Evolutionary conservation across 2,113 vertebrate genomes (phyloP), one percentile per base, ranked within the genome.

Genomic region (Prunella fulvescens): DNA sequence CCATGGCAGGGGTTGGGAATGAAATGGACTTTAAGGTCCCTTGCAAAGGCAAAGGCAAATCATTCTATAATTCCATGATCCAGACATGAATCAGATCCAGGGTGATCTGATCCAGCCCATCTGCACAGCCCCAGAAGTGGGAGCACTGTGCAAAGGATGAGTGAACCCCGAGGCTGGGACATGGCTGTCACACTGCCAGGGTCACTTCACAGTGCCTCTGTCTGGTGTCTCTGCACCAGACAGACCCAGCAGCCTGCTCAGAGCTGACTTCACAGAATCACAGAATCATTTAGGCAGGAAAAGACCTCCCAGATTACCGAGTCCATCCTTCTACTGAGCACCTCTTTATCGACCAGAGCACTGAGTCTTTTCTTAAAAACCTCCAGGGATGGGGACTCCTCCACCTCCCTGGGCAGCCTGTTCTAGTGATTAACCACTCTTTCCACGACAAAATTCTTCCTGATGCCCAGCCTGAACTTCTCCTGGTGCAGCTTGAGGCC

Each of bases 251-350:
- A 71, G 29, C 26, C 76, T 51, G 47, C 9, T 70, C 51, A 54
- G 42, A 19, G n/a, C 14, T 62, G 31, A 29, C 14, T 7, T 40
- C 29, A 47, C 29, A 40, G 20, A 39, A 24, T 19, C 37, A 33
- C 51, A 19, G 37, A 44, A 53, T 25, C 2, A 0, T 25, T 67
- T 5, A 19, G 29, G 20, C 20, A 35, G 40, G 20, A 26, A 61
- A 69, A 69, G 20, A 39, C 24, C 40, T 47, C 14, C 29, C 22
- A 29, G 24, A 2, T 26, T 29, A 22, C 19, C 0, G 0, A 69
- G 47, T 22, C 40, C 7, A 9, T 53, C 39, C 40, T 61, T 29
- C 40, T 5, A 14, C 37, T 14, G 14, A 76, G 28, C 24, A 45
- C 5, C 28, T 4, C n/a, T 20, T 25, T 31, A 39, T 18, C n/a